phyloP scores from a whole-genome alignment of 2,797 vertebrate genomes.

The Tenualosa thibaudeaui region DNA sequence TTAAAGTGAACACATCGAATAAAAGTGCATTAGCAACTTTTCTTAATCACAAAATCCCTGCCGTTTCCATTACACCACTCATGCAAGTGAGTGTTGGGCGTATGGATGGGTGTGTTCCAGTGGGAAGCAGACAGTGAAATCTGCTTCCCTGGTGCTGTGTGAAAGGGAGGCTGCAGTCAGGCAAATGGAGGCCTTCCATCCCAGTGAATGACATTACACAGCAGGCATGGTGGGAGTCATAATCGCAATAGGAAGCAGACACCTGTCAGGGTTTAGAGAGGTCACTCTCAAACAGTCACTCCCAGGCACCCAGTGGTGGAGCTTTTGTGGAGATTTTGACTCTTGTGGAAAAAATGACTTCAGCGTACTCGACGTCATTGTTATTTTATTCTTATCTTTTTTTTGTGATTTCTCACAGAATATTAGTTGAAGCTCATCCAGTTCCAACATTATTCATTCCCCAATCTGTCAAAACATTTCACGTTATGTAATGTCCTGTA shows the following conservation, averaged over 20 bases:
- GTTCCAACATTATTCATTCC: not conserved
- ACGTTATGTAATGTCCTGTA: not conserved
- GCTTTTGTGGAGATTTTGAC: not conserved
- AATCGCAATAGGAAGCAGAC: not conserved
- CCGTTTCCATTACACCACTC: too few species aligned
- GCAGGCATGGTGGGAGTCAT: not conserved
- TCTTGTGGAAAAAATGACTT: not conserved
- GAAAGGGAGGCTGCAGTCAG: not conserved
- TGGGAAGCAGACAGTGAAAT: not conserved
- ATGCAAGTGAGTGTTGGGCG: too few species aligned
- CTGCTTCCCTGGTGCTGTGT: not conserved
- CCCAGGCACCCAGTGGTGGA: not conserved
- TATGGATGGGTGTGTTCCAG: not conserved
- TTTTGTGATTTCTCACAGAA: not conserved
- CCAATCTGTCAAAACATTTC: not conserved
- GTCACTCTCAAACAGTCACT: not conserved
- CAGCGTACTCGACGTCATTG: not conserved
- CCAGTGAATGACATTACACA: not conserved
- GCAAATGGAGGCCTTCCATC: not conserved
- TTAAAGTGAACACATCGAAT: not conserved
- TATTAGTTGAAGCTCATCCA: not conserved
- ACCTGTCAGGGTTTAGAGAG: not conserved
- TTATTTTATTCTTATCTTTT: not conserved
- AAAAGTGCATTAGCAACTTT: not conserved
- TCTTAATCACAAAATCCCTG: not conserved